A percentile compares a stretch with the other conserved stretches of the same genome.
phyloP scores from a whole-genome alignment of 2,888 invertebrate genomes.

The Agrilus cyanescens region DNA sequence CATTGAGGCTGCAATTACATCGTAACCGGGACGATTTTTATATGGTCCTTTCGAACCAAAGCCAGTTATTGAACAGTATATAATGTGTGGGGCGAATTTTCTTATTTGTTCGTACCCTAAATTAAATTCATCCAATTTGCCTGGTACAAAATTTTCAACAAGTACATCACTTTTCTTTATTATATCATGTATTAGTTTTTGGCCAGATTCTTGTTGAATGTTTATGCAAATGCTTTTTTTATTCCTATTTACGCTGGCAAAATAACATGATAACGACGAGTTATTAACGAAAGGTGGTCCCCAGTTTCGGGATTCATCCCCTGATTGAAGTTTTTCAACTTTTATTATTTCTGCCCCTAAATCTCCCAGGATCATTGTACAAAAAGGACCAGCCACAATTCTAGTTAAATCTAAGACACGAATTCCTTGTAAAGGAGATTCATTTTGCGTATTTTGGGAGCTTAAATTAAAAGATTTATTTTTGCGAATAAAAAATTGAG shows the following conservation, averaged over 20 bases:
- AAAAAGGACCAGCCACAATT: constrained; percentile 88
- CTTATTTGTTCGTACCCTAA: constrained; percentile 71
- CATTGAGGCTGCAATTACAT: constrained; percentile 87
- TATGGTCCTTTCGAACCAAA: constrained; percentile 86
- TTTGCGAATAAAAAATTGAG: too few relatives aligned
- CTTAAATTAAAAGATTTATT: too few relatives aligned
- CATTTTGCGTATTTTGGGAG: constrained; percentile 4
- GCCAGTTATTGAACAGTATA: constrained; percentile 91
- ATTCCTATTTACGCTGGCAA: constrained; percentile 80
- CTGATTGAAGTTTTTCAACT: constrained; percentile 71
- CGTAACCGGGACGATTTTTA: constrained; percentile 80
- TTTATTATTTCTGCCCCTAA: constrained; percentile 88
- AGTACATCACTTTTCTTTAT: constrained; percentile 72
- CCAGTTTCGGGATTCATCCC: constrained; percentile 88
- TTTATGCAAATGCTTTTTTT: constrained; percentile 88
- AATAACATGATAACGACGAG: constrained; percentile 64
- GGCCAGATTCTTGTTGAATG: constrained; percentile 58
- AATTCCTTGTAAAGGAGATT: constrained; percentile 55
- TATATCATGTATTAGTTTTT: constrained; percentile 54
- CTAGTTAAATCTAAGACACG: constrained; percentile 71
- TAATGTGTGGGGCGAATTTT: constrained; percentile 58
- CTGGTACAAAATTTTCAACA: constrained; percentile 90
- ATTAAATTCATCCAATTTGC: constrained; percentile 63
- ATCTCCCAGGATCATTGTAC: constrained; percentile 88
- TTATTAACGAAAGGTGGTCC: constrained; percentile 75